phyloP scores from a whole-genome alignment of 2,113 vertebrate species.

The Mungos mungo region DNA sequence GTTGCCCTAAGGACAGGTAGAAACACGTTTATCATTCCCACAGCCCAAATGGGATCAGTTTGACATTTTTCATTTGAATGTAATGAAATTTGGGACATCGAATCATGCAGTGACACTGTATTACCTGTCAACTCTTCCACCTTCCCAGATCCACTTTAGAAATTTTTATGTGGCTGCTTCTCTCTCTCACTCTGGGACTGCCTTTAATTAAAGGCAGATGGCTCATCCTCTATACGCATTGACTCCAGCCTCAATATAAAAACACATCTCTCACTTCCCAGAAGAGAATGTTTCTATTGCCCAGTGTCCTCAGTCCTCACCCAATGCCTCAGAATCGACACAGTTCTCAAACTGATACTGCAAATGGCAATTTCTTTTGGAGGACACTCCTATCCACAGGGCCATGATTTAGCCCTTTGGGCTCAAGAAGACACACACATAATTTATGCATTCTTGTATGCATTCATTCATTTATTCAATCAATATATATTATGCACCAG shows the following conservation, averaged over 20 bases:
- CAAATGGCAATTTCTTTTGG: neutral
- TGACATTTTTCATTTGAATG: conserved; percentile 54
- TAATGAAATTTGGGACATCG: conserved; percentile 21
- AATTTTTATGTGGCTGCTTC: neutral
- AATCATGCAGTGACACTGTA: neutral
- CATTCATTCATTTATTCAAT: neutral
- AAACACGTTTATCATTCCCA: neutral
- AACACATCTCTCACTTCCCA: neutral
- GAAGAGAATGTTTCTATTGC: neutral
- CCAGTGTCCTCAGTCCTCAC: neutral
- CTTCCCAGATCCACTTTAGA: neutral
- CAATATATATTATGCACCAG: accelerated
- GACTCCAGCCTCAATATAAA: neutral
- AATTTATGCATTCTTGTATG: neutral
- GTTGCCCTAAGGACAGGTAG: neutral
- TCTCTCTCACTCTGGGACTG: neutral
- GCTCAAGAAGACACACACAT: neutral
- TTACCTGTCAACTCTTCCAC: neutral
- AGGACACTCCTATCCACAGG: too few relatives aligned
- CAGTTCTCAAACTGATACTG: neutral
- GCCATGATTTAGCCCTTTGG: neutral
- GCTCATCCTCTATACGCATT: neutral
- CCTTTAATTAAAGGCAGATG: neutral
- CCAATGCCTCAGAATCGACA: neutral
- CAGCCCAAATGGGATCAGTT: neutral